phyloP scores from a whole-genome alignment of 2,888 invertebrate genomes.

The Orthosia incerta region DNA sequence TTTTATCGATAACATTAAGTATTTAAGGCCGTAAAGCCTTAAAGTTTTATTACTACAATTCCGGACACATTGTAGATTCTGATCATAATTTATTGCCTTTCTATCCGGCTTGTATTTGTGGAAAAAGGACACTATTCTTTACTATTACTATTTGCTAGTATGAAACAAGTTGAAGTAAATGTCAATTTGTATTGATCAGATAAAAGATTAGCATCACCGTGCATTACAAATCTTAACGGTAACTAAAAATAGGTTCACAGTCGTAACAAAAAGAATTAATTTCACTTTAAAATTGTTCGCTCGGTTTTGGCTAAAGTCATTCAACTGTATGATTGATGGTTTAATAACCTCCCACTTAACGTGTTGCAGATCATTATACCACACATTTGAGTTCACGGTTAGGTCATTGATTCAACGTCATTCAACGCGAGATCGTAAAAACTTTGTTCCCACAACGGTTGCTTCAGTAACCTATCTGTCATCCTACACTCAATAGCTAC shows the following conservation, averaged over 20 bases:
- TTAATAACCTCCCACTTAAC: constrained; percentile 65
- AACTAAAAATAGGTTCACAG: constrained; percentile 18
- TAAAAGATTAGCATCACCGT: constrained; percentile 2
- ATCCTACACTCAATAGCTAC: constrained; percentile 44
- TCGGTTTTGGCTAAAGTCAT: constrained; percentile 60
- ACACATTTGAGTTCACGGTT: constrained; percentile 62
- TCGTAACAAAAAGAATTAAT: constrained; percentile 44
- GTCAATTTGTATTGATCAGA: not conserved
- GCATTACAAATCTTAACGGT: constrained; percentile 18
- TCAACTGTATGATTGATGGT: constrained; percentile 65
- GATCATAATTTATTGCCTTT: constrained; percentile 17
- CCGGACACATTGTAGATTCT: not conserved
- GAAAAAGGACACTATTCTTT: not conserved
- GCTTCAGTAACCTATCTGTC: constrained; percentile 49
- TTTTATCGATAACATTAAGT: too few species aligned
- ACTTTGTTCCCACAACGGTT: constrained; percentile 56
- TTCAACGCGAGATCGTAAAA: constrained; percentile 50
- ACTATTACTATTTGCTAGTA: not conserved
- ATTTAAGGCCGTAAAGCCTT: too few species aligned
- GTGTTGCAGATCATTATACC: constrained; percentile 53
- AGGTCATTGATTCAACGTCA: constrained; percentile 60
- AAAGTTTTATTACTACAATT: too few species aligned
- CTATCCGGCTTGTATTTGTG: not conserved
- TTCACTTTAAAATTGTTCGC: constrained; percentile 50
- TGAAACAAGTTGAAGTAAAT: constrained; percentile 1